A percentile compares a stretch with the other conserved stretches of the same genome.
Evolutionary conservation across 1,140 invertebrate species (phyloP).

Genomic region (Phthorimaea operculella): DNA sequence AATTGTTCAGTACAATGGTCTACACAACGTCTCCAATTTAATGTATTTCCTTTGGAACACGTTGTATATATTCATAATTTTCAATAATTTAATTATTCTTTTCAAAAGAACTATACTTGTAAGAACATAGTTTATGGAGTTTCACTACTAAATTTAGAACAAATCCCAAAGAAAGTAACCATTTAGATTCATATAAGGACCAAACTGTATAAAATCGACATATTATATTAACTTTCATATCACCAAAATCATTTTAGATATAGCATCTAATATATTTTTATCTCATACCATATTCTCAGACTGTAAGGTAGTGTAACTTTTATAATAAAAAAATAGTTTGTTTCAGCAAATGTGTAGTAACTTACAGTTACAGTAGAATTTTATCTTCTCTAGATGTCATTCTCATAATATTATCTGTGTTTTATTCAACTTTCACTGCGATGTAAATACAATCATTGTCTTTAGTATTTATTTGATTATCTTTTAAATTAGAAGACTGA

Average conservation of each 20-base stretch:
- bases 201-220: conserved; percentile 32
- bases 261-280: conserved; percentile 19
- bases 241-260: conserved; percentile 20
- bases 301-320: conserved; percentile 8
- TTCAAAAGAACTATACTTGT: too few species aligned
- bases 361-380: neutral
- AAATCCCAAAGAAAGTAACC: conserved; percentile 7
- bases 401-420: neutral
- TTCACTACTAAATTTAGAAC: neutral
- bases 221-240: conserved; percentile 25
- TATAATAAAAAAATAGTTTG: conserved; percentile 1
- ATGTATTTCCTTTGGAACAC: too few species aligned
- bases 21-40: too few species aligned
- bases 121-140: neutral
- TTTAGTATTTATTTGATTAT: neutral
- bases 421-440: neutral
- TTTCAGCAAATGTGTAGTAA: neutral
- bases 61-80: too few species aligned
- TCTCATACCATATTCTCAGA: conserved; percentile 8
- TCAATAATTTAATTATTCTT: too few species aligned
- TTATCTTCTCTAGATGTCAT: neutral
- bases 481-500: conserved; percentile 30
- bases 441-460: conserved; percentile 2
- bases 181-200: conserved; percentile 36
- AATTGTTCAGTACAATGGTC: too few species aligned